Evolutionary conservation across 2,113 vertebrate species (phyloP), one percentile per base, ranked within the genome.

Genomic region (Dermatemys mawii): DNA sequence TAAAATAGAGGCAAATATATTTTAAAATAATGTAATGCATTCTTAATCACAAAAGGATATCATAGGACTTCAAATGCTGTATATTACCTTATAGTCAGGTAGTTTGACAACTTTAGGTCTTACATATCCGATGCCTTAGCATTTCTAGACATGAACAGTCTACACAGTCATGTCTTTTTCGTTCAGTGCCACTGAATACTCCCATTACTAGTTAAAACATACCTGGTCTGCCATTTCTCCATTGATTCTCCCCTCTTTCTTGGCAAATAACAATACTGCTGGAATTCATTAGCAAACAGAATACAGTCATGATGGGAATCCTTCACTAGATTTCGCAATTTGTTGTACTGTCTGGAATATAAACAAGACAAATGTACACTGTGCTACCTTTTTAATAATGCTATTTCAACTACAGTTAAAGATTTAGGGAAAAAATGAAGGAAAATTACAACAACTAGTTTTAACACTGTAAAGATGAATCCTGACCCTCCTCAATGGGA

Each of bases 231-330:
- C 99, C 99, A 99, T 83, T 98, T 98, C 55, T 99, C 99, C 96
- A 98, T 95, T 82, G 98, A 94, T 90, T 99, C 99, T 26, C 99
- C 99, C 87, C 98, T 98, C 78, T 99, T 98, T 67, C 99, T 97
- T 0, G 98, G 98, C 89, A 99, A 97, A 67, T 99, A 99, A 49
- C 98, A 99, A 87, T 97, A 95, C 94, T 98, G 97, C 78, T 99
- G 99, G 94, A 99, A 99, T 51, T 99, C 99, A 60, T 99, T 99
- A 35, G 99, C 98, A 95, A 99, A 99, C 93, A 99, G 97, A 24
- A 98, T 57, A 1, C 99, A 99, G 89, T 99, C 99, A 1, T 98
- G 99, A 1, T 98, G 99, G 2, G 99, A 98, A 91, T 99, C 99
- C 96, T 98, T 99, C 79, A 99, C 81, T 0, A 99, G 97, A 93